Evolutionary conservation across 2,797 vertebrate genomes (phyloP).

Genomic region (Uromys caudimaculatus): DNA sequence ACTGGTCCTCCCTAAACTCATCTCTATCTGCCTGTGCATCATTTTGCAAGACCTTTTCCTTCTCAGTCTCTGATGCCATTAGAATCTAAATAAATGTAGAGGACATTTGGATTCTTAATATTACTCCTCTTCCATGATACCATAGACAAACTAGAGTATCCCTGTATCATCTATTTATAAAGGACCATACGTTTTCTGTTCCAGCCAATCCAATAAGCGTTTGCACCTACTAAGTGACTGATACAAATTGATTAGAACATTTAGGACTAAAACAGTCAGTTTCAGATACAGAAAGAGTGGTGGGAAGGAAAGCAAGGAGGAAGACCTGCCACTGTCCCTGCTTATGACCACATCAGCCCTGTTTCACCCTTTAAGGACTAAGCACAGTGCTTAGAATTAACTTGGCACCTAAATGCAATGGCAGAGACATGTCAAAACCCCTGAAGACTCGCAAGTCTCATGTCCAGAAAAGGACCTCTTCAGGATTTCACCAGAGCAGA

Average conservation of each 20-base stretch:
- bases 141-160: neutral
- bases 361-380: neutral
- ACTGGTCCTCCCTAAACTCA: neutral
- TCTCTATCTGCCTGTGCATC: neutral
- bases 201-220: neutral
- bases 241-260: constrained; percentile 24
- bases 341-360: neutral
- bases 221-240: neutral
- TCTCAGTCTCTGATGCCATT: neutral
- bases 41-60: neutral
- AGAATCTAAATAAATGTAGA: constrained; percentile 27
- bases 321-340: neutral
- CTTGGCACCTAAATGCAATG: neutral
- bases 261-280: neutral
- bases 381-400: neutral
- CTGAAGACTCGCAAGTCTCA: constrained; percentile 8
- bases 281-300: neutral
- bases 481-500: constrained; percentile 46
- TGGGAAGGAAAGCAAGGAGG: neutral
- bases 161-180: neutral
- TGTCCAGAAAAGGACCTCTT: constrained; percentile 57
- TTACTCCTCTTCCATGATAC: neutral
- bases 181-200: neutral
- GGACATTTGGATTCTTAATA: neutral
- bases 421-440: neutral